phyloP scores from a whole-genome alignment of 2,888 invertebrate species.

The Callinectes sapidus region DNA sequence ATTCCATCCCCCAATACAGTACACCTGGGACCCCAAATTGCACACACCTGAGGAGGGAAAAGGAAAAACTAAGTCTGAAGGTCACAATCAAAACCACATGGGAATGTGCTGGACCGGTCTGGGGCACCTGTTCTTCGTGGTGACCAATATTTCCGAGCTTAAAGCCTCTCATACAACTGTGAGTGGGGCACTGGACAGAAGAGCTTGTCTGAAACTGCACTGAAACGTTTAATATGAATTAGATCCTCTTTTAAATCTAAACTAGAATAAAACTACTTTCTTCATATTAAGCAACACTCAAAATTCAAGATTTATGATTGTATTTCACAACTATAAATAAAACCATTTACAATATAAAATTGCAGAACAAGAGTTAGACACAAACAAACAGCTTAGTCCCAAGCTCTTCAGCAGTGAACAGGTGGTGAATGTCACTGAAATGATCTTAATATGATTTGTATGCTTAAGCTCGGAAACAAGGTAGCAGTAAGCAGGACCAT shows the following conservation, averaged over 20 bases:
- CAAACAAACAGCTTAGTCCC: not conserved
- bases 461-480: not conserved
- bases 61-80: constrained; percentile 2
- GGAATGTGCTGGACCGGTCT: constrained; percentile 9
- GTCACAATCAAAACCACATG: not conserved
- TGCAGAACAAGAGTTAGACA: not conserved
- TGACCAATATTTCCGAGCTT: constrained; percentile 26
- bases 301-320: not conserved
- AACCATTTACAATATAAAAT: not conserved
- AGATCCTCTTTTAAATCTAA: not conserved
- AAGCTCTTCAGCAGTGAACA: not conserved
- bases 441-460: not conserved
- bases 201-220: not conserved
- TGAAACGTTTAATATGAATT: not conserved
- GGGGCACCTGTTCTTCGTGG: constrained; percentile 24
- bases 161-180: not conserved
- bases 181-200: not conserved
- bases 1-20: constrained; percentile 88
- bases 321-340: not conserved
- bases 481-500: constrained; percentile 15
- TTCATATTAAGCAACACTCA: not conserved
- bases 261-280: not conserved
- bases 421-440: not conserved
- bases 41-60: constrained; percentile 79
- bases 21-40: constrained; percentile 81